Base-by-base conservation (phyloP, 2,113 vertebrate genomes). In the Cyprichromis sp. region DNA sequence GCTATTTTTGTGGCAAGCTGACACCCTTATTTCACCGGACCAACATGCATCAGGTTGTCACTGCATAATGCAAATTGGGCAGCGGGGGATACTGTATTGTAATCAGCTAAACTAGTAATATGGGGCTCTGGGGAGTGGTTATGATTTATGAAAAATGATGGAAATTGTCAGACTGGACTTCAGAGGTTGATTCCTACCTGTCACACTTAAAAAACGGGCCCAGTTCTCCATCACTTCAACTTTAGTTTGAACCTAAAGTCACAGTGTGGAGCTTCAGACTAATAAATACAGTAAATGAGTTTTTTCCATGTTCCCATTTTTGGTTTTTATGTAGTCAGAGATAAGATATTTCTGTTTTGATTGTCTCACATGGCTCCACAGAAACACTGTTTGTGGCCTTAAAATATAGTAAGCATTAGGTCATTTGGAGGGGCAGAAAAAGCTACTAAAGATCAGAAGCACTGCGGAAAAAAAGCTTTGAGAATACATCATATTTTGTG, bases 1-100 rank as follows among this genome's bases (percentile, higher is more conserved):
- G 84, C 94, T 89, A 83, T 87, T 93, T 85, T 86, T 92, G 89
- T 85, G 91, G 90, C 83, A 57, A 91, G 80, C 54, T 90, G 84
- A 91, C 89, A 82, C 82, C 71, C 55, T 21, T 17, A 40, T 61
- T 83, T 83, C n/a, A 88, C 31, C 71, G 57, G 68, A 53, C 79
- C 59, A 14, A 83, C 61, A 86, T 80, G 80, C 83, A 68, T 85
- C 88, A 84, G 88, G 91, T 93, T 73, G 80, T 38, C 53, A 78
- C 40, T 83, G 82, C 40, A 50, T n/a, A 79, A 68, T n/a, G 42
- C 34, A 59, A 0, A 34, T 31, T 17, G 6, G 14, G 40, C 68
- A 47, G 14, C 2, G 2, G 21, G 13, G 21, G 5, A 73, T 16
- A 73, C 21, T 45, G 13, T 42, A 42, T 42, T 71, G n/a, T 42